Conservation (phyloP, 2,797 vertebrate species). For the Oreochromis mossambicus region DNA sequence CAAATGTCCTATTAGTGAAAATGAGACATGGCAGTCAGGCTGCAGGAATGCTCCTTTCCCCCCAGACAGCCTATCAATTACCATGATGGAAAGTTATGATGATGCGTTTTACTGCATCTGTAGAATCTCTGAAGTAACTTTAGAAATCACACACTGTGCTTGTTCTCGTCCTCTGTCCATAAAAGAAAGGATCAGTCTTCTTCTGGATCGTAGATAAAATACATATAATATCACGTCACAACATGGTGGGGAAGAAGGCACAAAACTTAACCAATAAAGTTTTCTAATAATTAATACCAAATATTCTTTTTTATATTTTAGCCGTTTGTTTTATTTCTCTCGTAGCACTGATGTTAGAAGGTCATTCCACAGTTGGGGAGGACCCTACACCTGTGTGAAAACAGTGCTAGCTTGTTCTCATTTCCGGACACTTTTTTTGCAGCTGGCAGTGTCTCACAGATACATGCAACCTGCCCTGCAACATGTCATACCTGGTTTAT, state of each 20-base stretch:
- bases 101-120: conserved; percentile 45
- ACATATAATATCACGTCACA: neutral
- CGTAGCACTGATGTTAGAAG: neutral
- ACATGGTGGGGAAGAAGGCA: neutral
- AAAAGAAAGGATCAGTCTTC: neutral
- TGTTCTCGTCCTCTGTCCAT: conserved; percentile 3
- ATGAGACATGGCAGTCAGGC: conserved; percentile 57
- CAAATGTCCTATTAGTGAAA: conserved; percentile 51
- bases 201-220: conserved; percentile 1
- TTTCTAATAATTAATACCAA: neutral
- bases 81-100: conserved; percentile 58
- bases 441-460: neutral
- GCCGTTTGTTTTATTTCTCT: neutral
- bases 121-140: conserved; percentile 33
- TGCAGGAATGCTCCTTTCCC: conserved; percentile 52
- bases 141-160: conserved; percentile 38
- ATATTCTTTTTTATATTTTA: neutral
- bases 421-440: neutral
- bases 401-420: neutral
- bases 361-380: accelerated
- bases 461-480: neutral
- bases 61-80: conserved; percentile 62
- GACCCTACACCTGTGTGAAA: neutral
- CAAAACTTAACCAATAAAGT: neutral
- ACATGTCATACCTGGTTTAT: neutral